Base-by-base conservation (phyloP, 2,113 vertebrate genomes). In the Platichthys flesus region DNA sequence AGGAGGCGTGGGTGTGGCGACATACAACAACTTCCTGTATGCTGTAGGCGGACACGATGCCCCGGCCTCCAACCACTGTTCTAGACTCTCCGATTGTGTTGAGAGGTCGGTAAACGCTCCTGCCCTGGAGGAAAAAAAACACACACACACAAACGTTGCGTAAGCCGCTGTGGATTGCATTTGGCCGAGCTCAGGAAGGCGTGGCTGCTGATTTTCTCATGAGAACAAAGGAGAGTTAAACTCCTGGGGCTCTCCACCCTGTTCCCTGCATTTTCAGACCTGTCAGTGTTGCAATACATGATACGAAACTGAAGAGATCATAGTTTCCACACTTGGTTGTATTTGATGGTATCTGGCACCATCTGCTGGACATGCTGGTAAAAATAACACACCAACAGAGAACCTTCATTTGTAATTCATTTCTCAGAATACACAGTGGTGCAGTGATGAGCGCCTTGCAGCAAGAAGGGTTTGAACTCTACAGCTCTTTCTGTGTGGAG, bases 21-120 rank as follows among this genome's bases (percentile, higher is more conserved):
- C 96, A 0, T 96, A 97, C 91, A 98, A 98, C 15, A 97, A 97
- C 71, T 97, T 97, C 74, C 67, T 99, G 62, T 99, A 98, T 7
- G 96, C 96, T 0, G 95, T 98, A 6, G 98, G 98, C 20, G 97
- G 97, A 66, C 97, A 98, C 0, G 97, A 99, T 28, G 97, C 96
- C 9, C 97, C 97, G 5, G 96, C 97, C n/a, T 97, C 98, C 84
- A 98, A 96, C 88, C 95, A 97, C 89, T 98, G 96, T 67, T 97
- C 97, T 28, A 91, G 96, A 35, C 95, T 99, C 52, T 98, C 97
- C 0, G 96, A 97, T 79, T 99, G 96, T 55, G 97, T 99, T 0
- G 97, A 99, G 93, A 95, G 97, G 97, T 99, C 86, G 60, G 80
- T 63, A 49, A 63, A 74, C 0, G 7, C 40, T 13, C 37, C 61